phyloP scores from a whole-genome alignment of 1,140 invertebrate species.

The Pinna nobilis region DNA sequence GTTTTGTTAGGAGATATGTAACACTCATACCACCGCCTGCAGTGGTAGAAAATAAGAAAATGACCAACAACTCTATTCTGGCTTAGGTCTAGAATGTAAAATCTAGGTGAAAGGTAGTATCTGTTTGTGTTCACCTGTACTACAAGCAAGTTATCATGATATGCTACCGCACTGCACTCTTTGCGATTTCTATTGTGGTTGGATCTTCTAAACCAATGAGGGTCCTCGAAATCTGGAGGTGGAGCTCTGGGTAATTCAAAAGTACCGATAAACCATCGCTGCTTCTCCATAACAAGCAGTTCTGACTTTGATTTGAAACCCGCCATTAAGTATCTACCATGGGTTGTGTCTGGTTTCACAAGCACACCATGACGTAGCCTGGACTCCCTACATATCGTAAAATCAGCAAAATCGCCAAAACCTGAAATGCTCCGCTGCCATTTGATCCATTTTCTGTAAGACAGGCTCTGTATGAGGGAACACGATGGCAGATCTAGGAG shows the following conservation, averaged over 20 bases:
- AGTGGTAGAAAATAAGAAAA: slow-evolving; percentile 56
- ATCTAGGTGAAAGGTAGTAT: slow-evolving; percentile 50
- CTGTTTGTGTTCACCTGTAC: slow-evolving; percentile 58
- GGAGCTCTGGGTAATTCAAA: slow-evolving; percentile 49
- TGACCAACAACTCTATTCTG: slow-evolving; percentile 47
- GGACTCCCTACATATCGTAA: slow-evolving; percentile 51
- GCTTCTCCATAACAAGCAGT: slow-evolving; percentile 47
- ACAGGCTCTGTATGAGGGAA: slow-evolving; percentile 43
- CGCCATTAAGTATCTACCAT: slow-evolving; percentile 50
- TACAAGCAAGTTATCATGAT: slow-evolving; percentile 44
- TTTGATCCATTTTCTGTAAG: slow-evolving; percentile 59
- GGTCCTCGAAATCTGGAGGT: slow-evolving; percentile 36
- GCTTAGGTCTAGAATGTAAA: slow-evolving; percentile 58
- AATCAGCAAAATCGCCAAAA: slow-evolving; percentile 58
- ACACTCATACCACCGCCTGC: slow-evolving; percentile 60
- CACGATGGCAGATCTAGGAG: slow-evolving; percentile 23
- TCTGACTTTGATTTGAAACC: slow-evolving; percentile 50
- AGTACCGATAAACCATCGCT: slow-evolving; percentile 32
- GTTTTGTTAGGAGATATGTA: slow-evolving; percentile 60
- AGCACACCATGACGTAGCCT: slow-evolving; percentile 51
- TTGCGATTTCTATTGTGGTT: slow-evolving; percentile 43
- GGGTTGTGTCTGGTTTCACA: slow-evolving; percentile 57
- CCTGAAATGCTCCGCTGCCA: slow-evolving; percentile 46
- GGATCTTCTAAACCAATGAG: slow-evolving; percentile 43
- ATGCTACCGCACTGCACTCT: slow-evolving; percentile 55